These are phyloP conservation scores for Noctua janthina DNA, from an alignment of 2,888 invertebrate species.

Conservation along the genomic window DNA sequence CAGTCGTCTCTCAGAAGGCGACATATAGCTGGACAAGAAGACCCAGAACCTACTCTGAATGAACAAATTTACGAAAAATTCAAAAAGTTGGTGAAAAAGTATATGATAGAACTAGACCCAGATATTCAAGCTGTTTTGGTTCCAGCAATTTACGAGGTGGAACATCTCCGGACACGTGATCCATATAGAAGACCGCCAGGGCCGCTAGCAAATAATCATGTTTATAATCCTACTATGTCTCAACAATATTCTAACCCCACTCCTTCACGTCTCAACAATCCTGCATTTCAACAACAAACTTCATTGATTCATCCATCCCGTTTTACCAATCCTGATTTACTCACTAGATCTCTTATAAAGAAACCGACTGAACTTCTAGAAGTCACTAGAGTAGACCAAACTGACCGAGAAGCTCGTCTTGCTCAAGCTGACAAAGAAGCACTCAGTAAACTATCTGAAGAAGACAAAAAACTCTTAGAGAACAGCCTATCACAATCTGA, in stretches of 20 bases:
- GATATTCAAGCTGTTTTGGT: not conserved
- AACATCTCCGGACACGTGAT: not conserved
- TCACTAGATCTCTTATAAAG: not conserved
- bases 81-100: not conserved
- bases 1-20: not conserved
- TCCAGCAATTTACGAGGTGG: slow-evolving; percentile 11
- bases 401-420: slow-evolving; percentile 13
- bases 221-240: not conserved
- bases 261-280: not conserved
- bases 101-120: not conserved
- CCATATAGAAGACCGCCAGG: not conserved
- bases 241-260: not conserved
- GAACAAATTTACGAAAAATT: not conserved
- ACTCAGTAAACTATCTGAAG: slow-evolving; percentile 24
- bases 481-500: slow-evolving; percentile 12
- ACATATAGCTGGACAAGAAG: slow-evolving; percentile 8
- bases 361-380: not conserved
- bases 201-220: not conserved
- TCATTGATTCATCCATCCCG: not conserved
- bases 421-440: slow-evolving; percentile 34
- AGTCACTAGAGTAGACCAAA: not conserved
- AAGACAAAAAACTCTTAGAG: slow-evolving; percentile 23
- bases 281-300: not conserved
- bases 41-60: not conserved
- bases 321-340: not conserved